A percentile compares a stretch with the other conserved stretches of the same genome.
Evolutionary conservation across 2,888 invertebrate species (phyloP).

Genomic region (Lutraria lutraria): DNA sequence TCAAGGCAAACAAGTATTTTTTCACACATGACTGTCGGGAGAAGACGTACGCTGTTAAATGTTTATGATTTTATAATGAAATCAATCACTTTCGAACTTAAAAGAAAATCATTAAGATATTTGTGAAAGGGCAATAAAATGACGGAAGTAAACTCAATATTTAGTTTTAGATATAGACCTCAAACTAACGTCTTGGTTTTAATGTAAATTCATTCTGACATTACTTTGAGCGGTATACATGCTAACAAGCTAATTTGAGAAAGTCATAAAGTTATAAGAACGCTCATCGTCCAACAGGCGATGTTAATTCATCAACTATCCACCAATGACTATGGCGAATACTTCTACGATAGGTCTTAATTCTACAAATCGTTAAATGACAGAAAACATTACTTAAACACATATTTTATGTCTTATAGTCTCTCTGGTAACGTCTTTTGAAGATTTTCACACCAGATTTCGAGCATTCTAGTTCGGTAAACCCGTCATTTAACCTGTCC

Average conservation of each 20-base stretch:
- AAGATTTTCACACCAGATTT: slow-evolving; percentile 50
- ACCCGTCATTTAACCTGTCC: slow-evolving; percentile 27
- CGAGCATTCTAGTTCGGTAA: slow-evolving; percentile 3
- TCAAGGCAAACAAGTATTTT: background rate
- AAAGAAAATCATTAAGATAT: background rate
- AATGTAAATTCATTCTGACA: slow-evolving; percentile 33
- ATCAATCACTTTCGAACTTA: background rate
- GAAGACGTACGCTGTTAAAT: background rate
- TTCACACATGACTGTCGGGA: background rate
- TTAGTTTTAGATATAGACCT: slow-evolving; percentile 31
- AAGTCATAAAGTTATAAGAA: slow-evolving; percentile 35
- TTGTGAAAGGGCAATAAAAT: slow-evolving; percentile 18
- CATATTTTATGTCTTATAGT: slow-evolving; percentile 46
- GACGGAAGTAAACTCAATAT: slow-evolving; percentile 35
- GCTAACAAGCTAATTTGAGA: slow-evolving; percentile 36
- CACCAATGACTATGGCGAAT: slow-evolving; percentile 37
- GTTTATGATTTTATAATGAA: background rate
- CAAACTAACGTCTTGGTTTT: slow-evolving; percentile 20
- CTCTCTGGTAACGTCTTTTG: slow-evolving; percentile 31
- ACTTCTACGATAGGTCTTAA: slow-evolving; percentile 59
- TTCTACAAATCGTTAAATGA: slow-evolving; percentile 51
- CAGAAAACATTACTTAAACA: slow-evolving; percentile 55
- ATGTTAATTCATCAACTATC: slow-evolving; percentile 49
- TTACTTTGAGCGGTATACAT: background rate
- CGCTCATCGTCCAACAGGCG: slow-evolving; percentile 62